Evolutionary conservation across 2,797 vertebrate species (phyloP).

Genomic region (Syndactyla subalaris): DNA sequence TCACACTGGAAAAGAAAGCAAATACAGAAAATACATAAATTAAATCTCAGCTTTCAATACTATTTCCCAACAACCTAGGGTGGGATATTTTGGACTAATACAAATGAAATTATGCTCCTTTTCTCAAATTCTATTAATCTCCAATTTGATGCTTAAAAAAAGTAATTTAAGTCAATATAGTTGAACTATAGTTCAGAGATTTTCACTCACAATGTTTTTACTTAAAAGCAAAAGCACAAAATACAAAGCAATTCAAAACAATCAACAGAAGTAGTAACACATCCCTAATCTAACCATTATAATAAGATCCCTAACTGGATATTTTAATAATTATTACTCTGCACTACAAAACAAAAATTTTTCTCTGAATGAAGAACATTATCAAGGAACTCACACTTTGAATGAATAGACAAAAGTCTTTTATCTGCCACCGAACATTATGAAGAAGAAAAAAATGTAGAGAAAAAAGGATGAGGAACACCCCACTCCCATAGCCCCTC

Average conservation of each 20-base stretch:
- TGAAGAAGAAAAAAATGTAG: background rate
- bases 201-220: background rate
- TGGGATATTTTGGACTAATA: background rate
- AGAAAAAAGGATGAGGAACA: background rate
- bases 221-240: background rate
- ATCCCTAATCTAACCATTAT: background rate
- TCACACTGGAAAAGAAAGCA: background rate
- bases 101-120: background rate
- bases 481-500: accelerated
- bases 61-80: background rate
- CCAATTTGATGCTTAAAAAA: background rate
- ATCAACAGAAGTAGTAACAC: background rate
- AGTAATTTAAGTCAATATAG: background rate
- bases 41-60: background rate
- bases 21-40: background rate
- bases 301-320: background rate
- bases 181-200: background rate
- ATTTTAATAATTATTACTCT: background rate
- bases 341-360: background rate
- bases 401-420: background rate
- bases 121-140: background rate
- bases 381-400: background rate
- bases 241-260: background rate
- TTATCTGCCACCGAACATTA: background rate
- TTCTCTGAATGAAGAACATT: background rate